Evolutionary conservation across 2,113 vertebrate species (phyloP).

Genomic region (Oreotrochilus melanogaster): DNA sequence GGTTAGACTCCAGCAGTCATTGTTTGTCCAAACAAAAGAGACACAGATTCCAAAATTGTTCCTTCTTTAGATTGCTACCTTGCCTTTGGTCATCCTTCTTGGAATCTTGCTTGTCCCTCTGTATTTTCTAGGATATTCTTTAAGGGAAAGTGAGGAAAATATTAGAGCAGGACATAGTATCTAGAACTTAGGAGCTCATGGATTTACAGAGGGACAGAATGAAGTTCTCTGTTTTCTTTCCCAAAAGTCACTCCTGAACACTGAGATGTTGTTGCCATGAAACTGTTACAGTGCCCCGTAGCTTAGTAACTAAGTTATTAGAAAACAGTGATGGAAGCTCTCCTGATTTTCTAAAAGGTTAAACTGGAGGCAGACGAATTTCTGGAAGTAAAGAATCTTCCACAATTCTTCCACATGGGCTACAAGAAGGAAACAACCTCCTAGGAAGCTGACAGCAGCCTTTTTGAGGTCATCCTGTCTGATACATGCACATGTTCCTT

Average conservation of each 20-base stretch:
- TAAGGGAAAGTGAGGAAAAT: neutral
- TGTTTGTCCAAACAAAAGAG: neutral
- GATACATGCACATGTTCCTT: neutral
- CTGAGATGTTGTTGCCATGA: neutral
- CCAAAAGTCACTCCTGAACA: neutral
- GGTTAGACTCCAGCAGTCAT: neutral
- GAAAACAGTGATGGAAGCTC: neutral
- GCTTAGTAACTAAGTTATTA: neutral
- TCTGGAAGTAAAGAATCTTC: neutral
- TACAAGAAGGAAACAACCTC: neutral
- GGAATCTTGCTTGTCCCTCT: neutral
- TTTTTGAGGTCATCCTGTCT: neutral
- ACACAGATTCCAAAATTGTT: neutral
- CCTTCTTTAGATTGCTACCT: neutral
- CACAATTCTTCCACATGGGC: neutral
- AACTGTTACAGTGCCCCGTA: neutral
- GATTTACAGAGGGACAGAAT: neutral
- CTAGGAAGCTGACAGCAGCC: neutral
- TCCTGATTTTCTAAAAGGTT: neutral
- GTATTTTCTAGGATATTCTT: neutral
- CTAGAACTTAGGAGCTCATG: neutral
- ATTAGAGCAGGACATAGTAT: neutral
- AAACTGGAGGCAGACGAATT: neutral
- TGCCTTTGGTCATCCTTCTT: neutral
- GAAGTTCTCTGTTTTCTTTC: neutral